A percentile compares a stretch with the other conserved stretches of the same genome.
Evolutionary conservation across 2,888 invertebrate species (phyloP).

Genomic region (Rutpela maculata): DNA sequence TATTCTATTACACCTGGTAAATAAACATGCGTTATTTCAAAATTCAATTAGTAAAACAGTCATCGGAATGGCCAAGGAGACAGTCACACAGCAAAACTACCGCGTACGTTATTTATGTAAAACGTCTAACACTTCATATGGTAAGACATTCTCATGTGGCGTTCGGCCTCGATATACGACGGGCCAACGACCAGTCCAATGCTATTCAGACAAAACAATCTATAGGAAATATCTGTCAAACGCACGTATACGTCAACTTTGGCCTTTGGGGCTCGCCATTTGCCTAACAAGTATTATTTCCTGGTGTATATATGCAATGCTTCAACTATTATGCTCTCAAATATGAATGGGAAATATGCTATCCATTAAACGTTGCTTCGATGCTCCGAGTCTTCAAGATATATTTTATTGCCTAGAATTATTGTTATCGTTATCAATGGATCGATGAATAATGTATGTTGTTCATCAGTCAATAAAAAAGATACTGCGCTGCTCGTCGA

Average conservation of each 20-base stretch:
- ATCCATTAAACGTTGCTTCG: constrained; percentile 10
- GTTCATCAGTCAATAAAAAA: constrained; percentile 19
- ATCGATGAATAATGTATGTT: constrained; percentile 23
- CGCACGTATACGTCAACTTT: constrained; percentile 55
- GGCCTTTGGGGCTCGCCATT: constrained; percentile 50
- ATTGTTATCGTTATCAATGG: constrained; percentile 17
- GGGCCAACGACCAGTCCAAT: constrained; percentile 71
- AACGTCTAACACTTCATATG: constrained; percentile 46
- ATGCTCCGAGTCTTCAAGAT: constrained; percentile 11
- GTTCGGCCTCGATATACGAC: constrained; percentile 70
- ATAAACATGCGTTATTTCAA: constrained; percentile 49
- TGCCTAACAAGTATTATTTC: constrained; percentile 42
- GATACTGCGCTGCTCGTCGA: constrained; percentile 5
- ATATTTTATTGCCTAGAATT: constrained; percentile 19
- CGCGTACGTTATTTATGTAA: constrained; percentile 42
- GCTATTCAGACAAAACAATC: constrained; percentile 67
- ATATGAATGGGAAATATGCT: constrained; percentile 23
- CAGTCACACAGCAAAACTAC: constrained; percentile 59
- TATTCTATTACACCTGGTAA: constrained; percentile 47
- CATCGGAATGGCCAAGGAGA: constrained; percentile 65
- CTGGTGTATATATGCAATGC: constrained; percentile 36
- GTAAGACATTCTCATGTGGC: constrained; percentile 57
- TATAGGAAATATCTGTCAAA: constrained; percentile 61
- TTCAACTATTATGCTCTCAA: constrained; percentile 12
- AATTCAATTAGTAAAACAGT: constrained; percentile 65